phyloP scores from a whole-genome alignment of 2,797 vertebrate species.

The Cuniculus paca region DNA sequence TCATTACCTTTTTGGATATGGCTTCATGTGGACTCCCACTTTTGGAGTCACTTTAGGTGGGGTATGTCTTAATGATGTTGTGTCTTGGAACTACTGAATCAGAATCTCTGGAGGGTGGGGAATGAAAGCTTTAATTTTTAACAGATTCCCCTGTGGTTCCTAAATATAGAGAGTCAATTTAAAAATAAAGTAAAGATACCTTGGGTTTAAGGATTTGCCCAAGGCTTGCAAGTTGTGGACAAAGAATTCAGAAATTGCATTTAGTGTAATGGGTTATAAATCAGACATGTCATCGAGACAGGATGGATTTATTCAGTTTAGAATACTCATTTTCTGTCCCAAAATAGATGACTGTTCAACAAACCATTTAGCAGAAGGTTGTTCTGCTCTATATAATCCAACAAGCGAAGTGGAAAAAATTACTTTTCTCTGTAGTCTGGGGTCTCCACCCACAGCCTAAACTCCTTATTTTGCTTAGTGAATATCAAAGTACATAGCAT shows the following conservation, averaged over 20 bases:
- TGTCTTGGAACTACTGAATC: background rate
- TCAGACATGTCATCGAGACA: background rate
- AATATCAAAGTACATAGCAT: background rate
- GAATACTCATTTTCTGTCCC: slow-evolving; percentile 38
- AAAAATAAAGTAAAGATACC: background rate
- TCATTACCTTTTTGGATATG: background rate
- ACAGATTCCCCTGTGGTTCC: background rate
- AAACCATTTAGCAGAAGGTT: slow-evolving; percentile 32
- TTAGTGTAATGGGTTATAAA: slow-evolving; percentile 28
- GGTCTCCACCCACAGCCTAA: background rate
- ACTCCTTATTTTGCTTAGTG: slow-evolving; percentile 40
- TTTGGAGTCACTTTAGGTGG: background rate
- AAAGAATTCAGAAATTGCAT: background rate
- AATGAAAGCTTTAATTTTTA: background rate
- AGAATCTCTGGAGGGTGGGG: background rate
- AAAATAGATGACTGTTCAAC: slow-evolving; percentile 44
- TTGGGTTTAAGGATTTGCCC: slow-evolving; percentile 1
- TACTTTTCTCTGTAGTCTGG: background rate
- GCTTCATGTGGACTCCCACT: background rate
- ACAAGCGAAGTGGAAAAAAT: slow-evolving; percentile 18
- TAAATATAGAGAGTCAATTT: background rate
- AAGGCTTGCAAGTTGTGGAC: background rate
- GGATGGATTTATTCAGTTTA: slow-evolving; percentile 55
- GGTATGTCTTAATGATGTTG: background rate
- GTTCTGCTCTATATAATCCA: slow-evolving; percentile 62